Base-by-base conservation (phyloP, 2,888 invertebrate species). In the Diaperis boleti region DNA sequence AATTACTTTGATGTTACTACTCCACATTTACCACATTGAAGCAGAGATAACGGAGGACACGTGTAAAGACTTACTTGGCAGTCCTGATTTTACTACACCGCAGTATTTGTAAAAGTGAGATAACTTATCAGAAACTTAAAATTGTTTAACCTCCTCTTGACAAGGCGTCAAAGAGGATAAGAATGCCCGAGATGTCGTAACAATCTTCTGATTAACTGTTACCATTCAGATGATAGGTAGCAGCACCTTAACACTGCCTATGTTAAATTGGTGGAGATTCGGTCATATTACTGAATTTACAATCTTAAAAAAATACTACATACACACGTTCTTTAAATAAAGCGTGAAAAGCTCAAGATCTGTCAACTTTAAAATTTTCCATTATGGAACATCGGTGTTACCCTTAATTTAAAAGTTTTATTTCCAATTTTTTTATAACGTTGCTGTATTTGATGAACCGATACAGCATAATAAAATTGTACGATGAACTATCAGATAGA, bases 91-190 rank as follows among this genome's bases (percentile, higher is more conserved):
- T 45, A 45, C 37, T 39, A 44, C 49, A 26, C 14, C 44, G 52
- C 35, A 60, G 11, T 44, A 42, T 26, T 44, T 44, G 22, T 59
- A 22, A 47, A 59, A 47, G 29, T 14, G 41, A 35, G 59, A 60
- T 60, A 60, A 52, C 17, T 5, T 60, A 52, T 50, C 59, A 50
- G 29, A n/a, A 18, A 22, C 26, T 14, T 26, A 29, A 35, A 59
- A 35, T 60, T 35, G 52, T 60, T 60, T 52, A 60, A 44, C 60
- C 52, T 59, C 60, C 60, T 52, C 60, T 60, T 44, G 60, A 60
- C 33, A 52, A 35, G 60, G 60, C 60, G 60, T 35, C 52, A 52
- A 33, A 44, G 18, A 15, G 59, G 50, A 59, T 59, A 59, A 55
- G 39, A 44, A 18, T 13, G 55, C 44, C 55, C 45, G 56, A 33